Percentiles rank a stretch among this genome's conserved stretches.
Evolutionary conservation across 2,113 vertebrate genomes (phyloP).

Genomic region (Pseudolaguvia tuberculata): DNA sequence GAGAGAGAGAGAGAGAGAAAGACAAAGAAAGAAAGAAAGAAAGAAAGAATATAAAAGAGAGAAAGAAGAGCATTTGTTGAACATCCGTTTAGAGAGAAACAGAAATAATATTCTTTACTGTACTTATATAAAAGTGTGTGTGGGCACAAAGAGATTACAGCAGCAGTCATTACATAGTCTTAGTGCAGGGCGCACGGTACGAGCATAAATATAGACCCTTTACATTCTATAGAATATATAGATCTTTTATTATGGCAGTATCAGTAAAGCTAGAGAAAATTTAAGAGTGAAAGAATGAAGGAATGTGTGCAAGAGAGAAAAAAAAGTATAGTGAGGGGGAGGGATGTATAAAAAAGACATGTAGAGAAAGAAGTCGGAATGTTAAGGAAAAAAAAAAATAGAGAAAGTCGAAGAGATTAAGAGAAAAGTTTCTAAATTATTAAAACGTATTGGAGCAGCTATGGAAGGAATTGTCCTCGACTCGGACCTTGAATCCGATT

Average conservation of each 20-base stretch:
- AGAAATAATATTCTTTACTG: conserved; percentile 11
- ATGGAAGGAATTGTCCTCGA: neutral
- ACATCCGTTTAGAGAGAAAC: conserved; percentile 3
- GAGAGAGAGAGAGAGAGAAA: conserved; percentile 19
- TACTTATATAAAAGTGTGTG: conserved; percentile 20
- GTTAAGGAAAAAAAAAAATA: neutral
- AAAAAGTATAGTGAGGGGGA: neutral
- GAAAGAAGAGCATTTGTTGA: conserved; percentile 13
- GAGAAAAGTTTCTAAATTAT: conserved; percentile 6
- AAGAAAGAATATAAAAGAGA: conserved; percentile 11
- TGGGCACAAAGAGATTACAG: conserved; percentile 18
- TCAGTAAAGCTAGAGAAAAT: neutral
- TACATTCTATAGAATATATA: too few relatives aligned
- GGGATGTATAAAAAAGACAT: neutral
- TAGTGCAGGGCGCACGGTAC: too few relatives aligned
- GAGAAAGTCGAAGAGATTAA: neutral
- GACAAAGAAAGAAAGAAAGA: conserved; percentile 10
- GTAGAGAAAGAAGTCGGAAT: neutral
- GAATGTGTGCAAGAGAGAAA: neutral
- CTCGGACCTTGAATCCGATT: neutral
- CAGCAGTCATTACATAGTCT: neutral
- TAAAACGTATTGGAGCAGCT: neutral
- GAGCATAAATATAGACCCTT: too few relatives aligned
- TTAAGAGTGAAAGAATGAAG: neutral
- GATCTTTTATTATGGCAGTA: neutral